Base-by-base conservation (phyloP, 2,888 invertebrate genomes). In the Apodemia hepburni region DNA sequence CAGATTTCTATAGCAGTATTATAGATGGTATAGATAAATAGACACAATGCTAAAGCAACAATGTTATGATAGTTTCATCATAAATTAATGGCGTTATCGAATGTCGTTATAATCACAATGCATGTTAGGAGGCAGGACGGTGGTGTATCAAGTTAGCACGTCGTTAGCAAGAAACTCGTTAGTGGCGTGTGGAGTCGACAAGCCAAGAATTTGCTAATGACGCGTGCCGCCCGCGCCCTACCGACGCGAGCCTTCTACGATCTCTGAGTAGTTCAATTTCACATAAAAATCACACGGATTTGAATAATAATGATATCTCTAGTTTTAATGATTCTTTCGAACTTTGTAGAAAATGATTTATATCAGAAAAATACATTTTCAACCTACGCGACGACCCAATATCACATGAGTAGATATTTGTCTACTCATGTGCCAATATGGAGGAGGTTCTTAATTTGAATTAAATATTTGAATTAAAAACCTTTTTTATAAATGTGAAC, bases 121-220 rank as follows among this genome's bases (percentile, higher is more conserved):
- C 70, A 71, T 68, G 71, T 67, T 66, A 67, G 73, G 73, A 72
- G 74, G 72, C 73, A 38, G 38, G 38, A 38, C 38, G 38, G 38
- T 38, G 74, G 76, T 78, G 85, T 85, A 86, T 87, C 85, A 81
- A 83, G 87, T 87, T 88, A 86, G 85, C 84, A 81, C 83, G 82
- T 88, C 85, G 86, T 87, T 87, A 88, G 85, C 80, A 82, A 79
- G 85, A 79, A 81, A 82, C 89, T 89, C 87, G 89, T 90, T 90
- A 89, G 86, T 79, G 81, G 79, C 84, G 84, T 84, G 83, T 85
- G 85, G 80, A 81, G 81, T 71, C 84, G 85, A 87, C 87, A 85
- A 81, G 80, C 82, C 85, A 85, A 87, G 87, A 87, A 89, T 89
- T 86, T 81, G 84, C 84, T 89, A 89, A 90, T 88, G 88, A 87